Percentiles rank a stretch among this genome's conserved stretches.
phyloP scores from a whole-genome alignment of 2,888 invertebrate species.

The Phalera bucephala region DNA sequence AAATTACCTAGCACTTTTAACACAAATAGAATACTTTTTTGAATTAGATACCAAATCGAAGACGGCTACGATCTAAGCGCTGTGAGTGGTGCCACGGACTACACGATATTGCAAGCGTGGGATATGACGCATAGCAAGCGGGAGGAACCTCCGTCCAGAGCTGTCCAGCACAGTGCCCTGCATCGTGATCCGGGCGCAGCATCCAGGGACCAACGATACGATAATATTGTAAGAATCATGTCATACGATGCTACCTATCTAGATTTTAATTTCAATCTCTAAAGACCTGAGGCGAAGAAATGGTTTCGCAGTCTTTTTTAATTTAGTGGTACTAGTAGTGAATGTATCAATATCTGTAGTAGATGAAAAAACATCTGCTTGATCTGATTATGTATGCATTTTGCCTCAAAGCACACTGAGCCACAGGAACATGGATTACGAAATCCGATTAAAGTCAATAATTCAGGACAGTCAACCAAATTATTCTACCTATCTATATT shows the following conservation, averaged over 20 bases:
- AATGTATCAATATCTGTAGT: too few relatives aligned
- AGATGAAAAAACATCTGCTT: too few relatives aligned
- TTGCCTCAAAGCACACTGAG: too few relatives aligned
- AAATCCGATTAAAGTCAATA: too few relatives aligned
- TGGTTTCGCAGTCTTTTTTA: background rate
- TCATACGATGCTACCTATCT: background rate
- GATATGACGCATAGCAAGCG: constrained; percentile 74
- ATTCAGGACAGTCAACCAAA: too few relatives aligned
- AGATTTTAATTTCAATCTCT: too few relatives aligned
- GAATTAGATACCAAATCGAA: constrained; percentile 83
- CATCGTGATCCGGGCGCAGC: constrained; percentile 73
- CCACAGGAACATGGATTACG: too few relatives aligned
- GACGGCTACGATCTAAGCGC: constrained; percentile 86
- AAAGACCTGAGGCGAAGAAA: too few relatives aligned
- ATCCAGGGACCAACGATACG: constrained; percentile 66
- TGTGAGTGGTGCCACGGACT: constrained; percentile 84
- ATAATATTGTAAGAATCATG: constrained; percentile 66
- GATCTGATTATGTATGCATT: too few relatives aligned
- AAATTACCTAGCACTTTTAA: background rate
- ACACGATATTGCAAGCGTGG: constrained; percentile 87
- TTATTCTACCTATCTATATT: too few relatives aligned
- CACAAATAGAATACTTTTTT: too few relatives aligned
- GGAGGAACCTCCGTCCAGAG: constrained; percentile 68
- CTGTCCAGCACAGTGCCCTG: constrained; percentile 76
- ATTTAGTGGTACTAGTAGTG: too few relatives aligned